A percentile compares a stretch with the other conserved stretches of the same genome.
phyloP scores from a whole-genome alignment of 2,797 vertebrate species.

The Cephalopachus bancanus region DNA sequence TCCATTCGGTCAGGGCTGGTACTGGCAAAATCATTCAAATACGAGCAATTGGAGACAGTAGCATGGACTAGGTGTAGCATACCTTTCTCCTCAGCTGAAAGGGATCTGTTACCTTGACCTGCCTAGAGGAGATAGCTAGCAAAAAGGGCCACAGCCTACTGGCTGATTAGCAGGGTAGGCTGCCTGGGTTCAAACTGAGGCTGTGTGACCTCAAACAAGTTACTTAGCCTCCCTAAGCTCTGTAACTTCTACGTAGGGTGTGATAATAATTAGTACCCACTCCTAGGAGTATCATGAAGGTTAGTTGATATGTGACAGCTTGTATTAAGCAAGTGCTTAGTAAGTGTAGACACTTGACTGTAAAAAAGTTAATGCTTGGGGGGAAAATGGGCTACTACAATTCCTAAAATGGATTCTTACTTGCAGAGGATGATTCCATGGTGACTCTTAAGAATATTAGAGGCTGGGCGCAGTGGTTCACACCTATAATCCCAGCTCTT shows the following conservation, averaged over 20 bases:
- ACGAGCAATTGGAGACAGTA: not conserved
- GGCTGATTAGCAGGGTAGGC: not conserved
- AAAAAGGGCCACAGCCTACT: not conserved
- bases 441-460: not conserved
- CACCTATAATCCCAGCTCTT: no score
- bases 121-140: not conserved
- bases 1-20: not conserved
- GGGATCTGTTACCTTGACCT: not conserved
- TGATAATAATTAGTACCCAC: not conserved
- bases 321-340: constrained; percentile 6
- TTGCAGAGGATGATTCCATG: not conserved
- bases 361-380: not conserved
- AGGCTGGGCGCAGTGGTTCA: no score
- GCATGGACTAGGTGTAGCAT: no score
- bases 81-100: not conserved
- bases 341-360: not conserved
- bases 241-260: not conserved
- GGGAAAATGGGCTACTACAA: not conserved
- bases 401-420: not conserved
- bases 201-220: not conserved
- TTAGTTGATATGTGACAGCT: not conserved
- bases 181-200: not conserved
- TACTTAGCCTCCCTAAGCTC: not conserved
- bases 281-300: not conserved
- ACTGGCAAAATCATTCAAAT: not conserved